phyloP scores from a whole-genome alignment of 92 coral and sea anemone genomes.

The Epizoanthus fatuus region DNA sequence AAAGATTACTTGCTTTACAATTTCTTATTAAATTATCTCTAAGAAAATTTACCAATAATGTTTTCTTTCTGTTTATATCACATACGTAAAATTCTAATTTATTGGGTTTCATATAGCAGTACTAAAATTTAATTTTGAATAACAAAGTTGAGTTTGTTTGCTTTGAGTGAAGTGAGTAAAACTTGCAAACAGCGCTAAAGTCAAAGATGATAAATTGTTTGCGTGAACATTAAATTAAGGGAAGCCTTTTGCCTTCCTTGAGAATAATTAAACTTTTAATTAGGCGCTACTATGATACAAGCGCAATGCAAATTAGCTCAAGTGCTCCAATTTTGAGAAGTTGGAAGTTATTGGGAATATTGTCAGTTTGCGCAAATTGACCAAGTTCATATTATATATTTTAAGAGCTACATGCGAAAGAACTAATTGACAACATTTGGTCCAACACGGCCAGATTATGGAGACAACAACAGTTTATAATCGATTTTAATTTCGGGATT shows the following conservation, averaged over 20 bases:
- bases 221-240: conserved; percentile 67
- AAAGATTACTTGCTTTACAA: conserved; percentile 13
- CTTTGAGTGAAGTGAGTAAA: conserved; percentile 68
- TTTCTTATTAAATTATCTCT: conserved; percentile 37
- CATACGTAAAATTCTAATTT: conserved; percentile 16
- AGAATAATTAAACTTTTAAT: conserved; percentile 43
- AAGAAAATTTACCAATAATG: conserved; percentile 16
- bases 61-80: conserved; percentile 1
- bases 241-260: conserved; percentile 35
- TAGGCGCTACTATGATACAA: conserved; percentile 43
- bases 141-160: conserved; percentile 66
- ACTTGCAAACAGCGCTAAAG: conserved; percentile 63
- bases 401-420: conserved; percentile 33
- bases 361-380: conserved; percentile 13
- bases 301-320: conserved; percentile 42
- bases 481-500: not conserved
- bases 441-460: not conserved
- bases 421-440: conserved; percentile 25
- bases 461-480: not conserved
- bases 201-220: conserved; percentile 77
- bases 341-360: conserved; percentile 32
- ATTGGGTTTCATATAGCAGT: conserved; percentile 16
- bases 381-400: not conserved
- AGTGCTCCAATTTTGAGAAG: conserved; percentile 30
- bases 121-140: conserved; percentile 48